phyloP scores from a whole-genome alignment of 2,113 vertebrate species.

The Hydrolagus affinis region DNA sequence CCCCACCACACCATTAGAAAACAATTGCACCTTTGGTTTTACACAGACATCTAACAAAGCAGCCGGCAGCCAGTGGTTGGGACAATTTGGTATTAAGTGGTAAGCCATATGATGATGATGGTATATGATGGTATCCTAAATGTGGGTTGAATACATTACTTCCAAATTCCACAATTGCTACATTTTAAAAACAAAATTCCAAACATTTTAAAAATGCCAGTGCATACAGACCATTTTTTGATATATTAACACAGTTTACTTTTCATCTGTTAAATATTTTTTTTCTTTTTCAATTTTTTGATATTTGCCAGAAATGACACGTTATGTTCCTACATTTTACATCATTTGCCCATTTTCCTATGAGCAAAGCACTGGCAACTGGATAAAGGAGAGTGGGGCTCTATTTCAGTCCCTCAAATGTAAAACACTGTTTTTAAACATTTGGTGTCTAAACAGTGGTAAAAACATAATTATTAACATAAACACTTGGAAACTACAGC shows the following conservation, averaged over 20 bases:
- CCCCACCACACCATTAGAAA: slow-evolving; percentile 42
- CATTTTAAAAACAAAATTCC: not conserved
- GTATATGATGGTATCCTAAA: not conserved
- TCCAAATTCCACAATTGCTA: slow-evolving; percentile 15
- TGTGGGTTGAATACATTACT: not conserved
- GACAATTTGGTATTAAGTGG: slow-evolving; percentile 40
- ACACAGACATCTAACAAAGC: not conserved
- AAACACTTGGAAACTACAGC: not conserved
- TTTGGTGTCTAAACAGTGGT: slow-evolving; percentile 16
- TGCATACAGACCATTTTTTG: not conserved
- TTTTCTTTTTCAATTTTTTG: not conserved
- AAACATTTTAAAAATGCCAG: not conserved
- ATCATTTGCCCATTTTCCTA: not conserved
- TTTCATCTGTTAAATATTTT: not conserved
- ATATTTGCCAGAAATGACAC: slow-evolving; percentile 13
- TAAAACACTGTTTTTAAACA: slow-evolving; percentile 11
- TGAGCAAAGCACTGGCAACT: not conserved
- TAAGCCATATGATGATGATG: not conserved
- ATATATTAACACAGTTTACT: not conserved
- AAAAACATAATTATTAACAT: not conserved
- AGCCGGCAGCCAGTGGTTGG: slow-evolving; percentile 45
- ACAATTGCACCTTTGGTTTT: not conserved
- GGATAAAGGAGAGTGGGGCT: not conserved
- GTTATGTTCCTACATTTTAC: not conserved
- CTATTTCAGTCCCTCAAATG: not conserved